Evolutionary conservation across 2,113 vertebrate species (phyloP), one percentile per base, ranked within the genome.

Genomic region (Phylloscopus trochilus): DNA sequence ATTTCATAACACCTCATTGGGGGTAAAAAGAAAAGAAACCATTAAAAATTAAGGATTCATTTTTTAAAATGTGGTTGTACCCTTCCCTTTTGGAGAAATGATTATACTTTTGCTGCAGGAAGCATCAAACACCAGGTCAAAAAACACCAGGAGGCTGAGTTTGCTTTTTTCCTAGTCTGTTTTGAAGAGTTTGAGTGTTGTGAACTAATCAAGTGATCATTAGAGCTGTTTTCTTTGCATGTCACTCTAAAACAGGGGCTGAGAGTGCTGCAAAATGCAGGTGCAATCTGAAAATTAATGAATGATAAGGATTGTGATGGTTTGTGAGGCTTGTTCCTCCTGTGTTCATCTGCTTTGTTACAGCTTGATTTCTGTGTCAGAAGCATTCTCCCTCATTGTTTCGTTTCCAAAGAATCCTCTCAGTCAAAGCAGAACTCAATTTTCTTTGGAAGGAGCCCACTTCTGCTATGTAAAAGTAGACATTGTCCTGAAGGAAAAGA

Each of bases 301-400:
- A 96, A 92, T 95, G 95, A 56, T 49, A 96, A 96, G 93, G 70
- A 24, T 49, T 88, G 93, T 90, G 83, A 95, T 82, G 28, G 70
- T 55, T 90, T 87, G 83, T 87, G 66, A 72, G 96, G 46, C 66
- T 93, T 87, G 83, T 95, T 92, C 83, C 89, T 93, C 87, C 93
- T 88, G 35, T 93, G 90, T 95, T 97, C 96, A 96, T 96, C 91
- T 97, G 83, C 90, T 92, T 97, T 95, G 87, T 95, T 97, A 85
- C 47, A 94, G 85, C 90, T 92, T 90, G 24, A 31, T 60, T 77
- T 90, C 62, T 62, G 49, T 93, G 86, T 94, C 92, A 92, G 92
- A 76, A 82, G 58, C 70, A 77, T 95, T 96, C 81, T 90, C 75
- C 84, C 28, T 13, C 64, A 80, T 37, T 93, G 73, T 91, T 96